Evolutionary conservation across 2,797 vertebrate species (phyloP).

Genomic region (Enteromius mattozi): DNA sequence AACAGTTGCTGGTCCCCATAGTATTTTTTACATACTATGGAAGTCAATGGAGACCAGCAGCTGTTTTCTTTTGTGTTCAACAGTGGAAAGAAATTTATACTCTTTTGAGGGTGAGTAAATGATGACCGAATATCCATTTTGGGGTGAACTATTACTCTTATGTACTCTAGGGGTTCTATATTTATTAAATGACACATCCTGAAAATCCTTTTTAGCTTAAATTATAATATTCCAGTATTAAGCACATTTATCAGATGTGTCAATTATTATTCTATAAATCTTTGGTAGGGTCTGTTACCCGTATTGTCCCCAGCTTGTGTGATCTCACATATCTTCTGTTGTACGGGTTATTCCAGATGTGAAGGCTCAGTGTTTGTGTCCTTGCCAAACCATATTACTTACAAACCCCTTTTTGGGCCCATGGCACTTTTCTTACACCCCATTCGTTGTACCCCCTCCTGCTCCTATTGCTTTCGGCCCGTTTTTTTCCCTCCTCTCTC

Average conservation of each 20-base stretch:
- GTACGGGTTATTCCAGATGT: constrained; percentile 49
- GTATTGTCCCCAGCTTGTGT: background rate
- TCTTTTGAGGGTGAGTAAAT: background rate
- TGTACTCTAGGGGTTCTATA: background rate
- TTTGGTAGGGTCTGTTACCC: background rate
- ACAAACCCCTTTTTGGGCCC: constrained; percentile 35
- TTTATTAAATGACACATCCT: background rate
- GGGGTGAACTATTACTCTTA: background rate
- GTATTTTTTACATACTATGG: background rate
- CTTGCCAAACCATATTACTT: constrained; percentile 41
- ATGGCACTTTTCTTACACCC: constrained; percentile 46
- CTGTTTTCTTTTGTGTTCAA: background rate
- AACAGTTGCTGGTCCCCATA: background rate
- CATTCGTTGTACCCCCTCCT: constrained; percentile 40
- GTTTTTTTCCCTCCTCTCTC: constrained; percentile 8
- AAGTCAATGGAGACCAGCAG: background rate
- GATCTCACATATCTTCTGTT: constrained; percentile 15
- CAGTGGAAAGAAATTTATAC: background rate
- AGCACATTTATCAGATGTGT: background rate
- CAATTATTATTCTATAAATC: constrained; percentile 25
- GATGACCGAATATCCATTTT: background rate
- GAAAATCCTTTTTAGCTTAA: background rate
- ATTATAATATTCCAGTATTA: background rate
- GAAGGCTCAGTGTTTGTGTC: constrained; percentile 33
- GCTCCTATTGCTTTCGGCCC: constrained; percentile 18